Conservation (phyloP, 2,113 vertebrate species). For the Seriola dumerili region DNA sequence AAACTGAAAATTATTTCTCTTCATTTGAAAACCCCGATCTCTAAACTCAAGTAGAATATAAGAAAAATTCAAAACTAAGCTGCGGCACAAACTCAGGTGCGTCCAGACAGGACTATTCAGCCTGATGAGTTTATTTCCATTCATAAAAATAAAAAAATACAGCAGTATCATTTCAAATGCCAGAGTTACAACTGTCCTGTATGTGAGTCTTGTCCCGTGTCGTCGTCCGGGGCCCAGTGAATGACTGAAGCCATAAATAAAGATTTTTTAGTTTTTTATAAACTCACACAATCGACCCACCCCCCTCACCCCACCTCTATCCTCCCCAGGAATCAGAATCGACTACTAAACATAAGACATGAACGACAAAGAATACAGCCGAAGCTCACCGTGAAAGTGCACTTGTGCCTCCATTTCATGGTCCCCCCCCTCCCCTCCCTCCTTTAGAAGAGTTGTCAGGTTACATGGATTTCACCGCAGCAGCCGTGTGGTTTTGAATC, state of each 20-base stretch:
- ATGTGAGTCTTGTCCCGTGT: background rate
- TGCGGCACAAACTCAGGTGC: background rate
- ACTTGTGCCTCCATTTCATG: constrained; percentile 65
- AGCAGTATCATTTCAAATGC: background rate
- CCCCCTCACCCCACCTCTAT: no score
- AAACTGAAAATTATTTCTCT: no score
- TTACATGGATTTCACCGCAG: constrained; percentile 56
- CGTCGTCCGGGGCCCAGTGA: background rate
- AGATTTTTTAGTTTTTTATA: background rate
- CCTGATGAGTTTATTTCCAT: background rate
- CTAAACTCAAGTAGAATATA: background rate
- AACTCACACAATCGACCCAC: no score
- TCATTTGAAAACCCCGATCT: background rate
- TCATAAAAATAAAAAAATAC: background rate
- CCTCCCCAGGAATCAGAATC: no score
- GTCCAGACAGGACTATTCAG: background rate
- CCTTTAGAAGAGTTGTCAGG: constrained; percentile 64
- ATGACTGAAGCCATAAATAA: background rate
- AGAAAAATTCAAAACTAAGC: background rate
- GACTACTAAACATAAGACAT: no score
- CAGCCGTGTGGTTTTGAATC: constrained; percentile 43
- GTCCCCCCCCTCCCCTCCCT: background rate
- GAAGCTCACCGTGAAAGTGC: constrained; percentile 43
- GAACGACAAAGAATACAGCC: no score
- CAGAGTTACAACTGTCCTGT: background rate